Percentiles rank a stretch among this genome's conserved stretches.
phyloP scores from a whole-genome alignment of 2,113 vertebrate species.

The Alouatta palliata region DNA sequence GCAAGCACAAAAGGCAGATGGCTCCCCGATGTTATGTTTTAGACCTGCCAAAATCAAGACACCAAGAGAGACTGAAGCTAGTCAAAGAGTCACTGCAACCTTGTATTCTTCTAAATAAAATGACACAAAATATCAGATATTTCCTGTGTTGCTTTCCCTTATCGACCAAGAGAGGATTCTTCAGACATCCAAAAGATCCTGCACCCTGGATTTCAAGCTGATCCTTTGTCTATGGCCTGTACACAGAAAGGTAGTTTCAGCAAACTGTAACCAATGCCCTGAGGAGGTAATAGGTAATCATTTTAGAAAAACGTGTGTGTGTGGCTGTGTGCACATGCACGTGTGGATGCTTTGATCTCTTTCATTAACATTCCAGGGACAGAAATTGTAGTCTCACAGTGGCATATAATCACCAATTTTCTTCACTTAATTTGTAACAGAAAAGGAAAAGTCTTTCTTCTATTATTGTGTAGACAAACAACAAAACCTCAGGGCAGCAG shows the following conservation, averaged over 20 bases:
- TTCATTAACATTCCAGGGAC: not conserved
- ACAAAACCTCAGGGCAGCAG: not conserved
- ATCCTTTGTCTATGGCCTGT: not conserved
- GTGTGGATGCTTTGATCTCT: not conserved
- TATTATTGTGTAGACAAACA: not conserved
- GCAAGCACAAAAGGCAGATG: conserved; percentile 22
- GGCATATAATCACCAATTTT: not conserved
- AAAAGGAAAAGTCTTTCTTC: not conserved
- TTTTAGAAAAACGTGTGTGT: not conserved
- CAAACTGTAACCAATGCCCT: not conserved
- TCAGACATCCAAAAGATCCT: not conserved
- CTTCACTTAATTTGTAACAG: not conserved
- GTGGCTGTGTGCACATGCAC: not conserved
- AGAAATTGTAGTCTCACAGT: not conserved
- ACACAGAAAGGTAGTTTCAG: not conserved
- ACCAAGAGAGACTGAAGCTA: not conserved
- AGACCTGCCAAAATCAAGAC: conserved; percentile 31
- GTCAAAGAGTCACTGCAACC: not conserved
- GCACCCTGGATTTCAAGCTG: not conserved
- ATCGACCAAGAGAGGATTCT: not conserved
- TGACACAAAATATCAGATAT: not conserved
- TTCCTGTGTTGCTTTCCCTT: not conserved
- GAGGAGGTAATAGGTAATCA: not conserved
- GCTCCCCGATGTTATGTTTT: not conserved
- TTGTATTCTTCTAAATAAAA: conserved; percentile 37